Evolutionary conservation across 2,797 vertebrate genomes (phyloP), one percentile per base, ranked within the genome.

Genomic region (Gymnocypris eckloni): DNA sequence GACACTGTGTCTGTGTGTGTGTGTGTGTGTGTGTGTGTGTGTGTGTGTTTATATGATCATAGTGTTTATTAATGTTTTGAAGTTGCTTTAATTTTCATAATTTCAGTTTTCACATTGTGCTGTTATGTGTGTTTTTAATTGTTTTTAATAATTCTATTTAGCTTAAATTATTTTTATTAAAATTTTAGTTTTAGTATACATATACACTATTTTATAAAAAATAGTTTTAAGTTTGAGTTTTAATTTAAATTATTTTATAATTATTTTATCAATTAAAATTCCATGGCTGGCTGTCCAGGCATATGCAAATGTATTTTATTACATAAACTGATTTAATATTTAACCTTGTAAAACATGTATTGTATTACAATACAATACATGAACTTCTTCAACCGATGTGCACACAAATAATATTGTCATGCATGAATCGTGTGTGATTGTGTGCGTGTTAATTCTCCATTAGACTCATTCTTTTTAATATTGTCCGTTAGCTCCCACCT

Each of bases 401-500:
- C 48, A 54, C 48, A 22, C 73, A 56, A 39, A 39, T n/a, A 39
- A 37, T 15, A n/a, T 56, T 9, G 33, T n/a, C 11, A 56, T 39
- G 33, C 52, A 77, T 56, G 33, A 77, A 15, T 15, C 75, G 1
- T 39, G 13, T n/a, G 72, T 10, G 18, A 45, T 4, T 50, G 18
- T 52, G 2, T 37, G 2, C 39, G 20, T 39, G 45, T 48, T 64
- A 41, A 67, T 37, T 67, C 28, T 67, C 28, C 3, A 18, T 67
- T 67, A 59, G 10, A 59, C 56, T n/a, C 3, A 9, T 9, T 67
- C 15, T 37, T 37, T 67, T 67, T 18, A 18, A 67, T 18, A 9
- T 66, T 80, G 25, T 52, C 16, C n/a, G 15, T 70, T 59, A 84
- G 70, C 33, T 72, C 79, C 39, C 66, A 18, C 28, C 33, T 82